Percentiles rank a stretch among this genome's conserved stretches.
phyloP scores from a whole-genome alignment of 2,888 invertebrate genomes.

The Ariolimax columbianus region DNA sequence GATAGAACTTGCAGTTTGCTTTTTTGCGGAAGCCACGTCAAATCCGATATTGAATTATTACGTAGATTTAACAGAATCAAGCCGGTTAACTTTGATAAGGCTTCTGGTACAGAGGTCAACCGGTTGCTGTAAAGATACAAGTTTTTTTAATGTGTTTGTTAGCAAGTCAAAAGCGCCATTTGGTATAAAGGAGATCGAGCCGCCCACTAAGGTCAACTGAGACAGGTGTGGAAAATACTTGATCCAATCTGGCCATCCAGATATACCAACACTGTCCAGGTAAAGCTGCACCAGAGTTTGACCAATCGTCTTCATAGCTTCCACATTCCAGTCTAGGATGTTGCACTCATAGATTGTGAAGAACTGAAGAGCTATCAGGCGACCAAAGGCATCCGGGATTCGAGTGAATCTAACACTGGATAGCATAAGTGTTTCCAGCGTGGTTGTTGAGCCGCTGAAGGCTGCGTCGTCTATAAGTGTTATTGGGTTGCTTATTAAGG shows the following conservation, averaged over 20 bases:
- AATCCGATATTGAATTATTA: neutral
- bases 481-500: neutral
- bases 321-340: conserved; percentile 18
- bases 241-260: conserved; percentile 5
- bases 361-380: neutral
- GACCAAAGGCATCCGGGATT: conserved; percentile 4
- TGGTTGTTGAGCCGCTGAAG: neutral
- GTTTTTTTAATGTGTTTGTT: neutral
- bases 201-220: neutral
- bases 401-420: neutral
- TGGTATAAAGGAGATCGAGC: neutral
- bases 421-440: neutral
- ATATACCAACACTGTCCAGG: neutral
- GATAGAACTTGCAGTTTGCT: neutral
- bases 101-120: neutral
- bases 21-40: neutral
- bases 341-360: neutral
- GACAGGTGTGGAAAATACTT: neutral
- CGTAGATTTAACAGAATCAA: neutral
- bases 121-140: neutral
- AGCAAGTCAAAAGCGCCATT: neutral
- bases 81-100: neutral
- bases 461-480: neutral
- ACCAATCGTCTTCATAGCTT: neutral
- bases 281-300: neutral